Base-by-base conservation (phyloP, 2,797 vertebrate species). In the Erpetoichthys calabaricus region DNA sequence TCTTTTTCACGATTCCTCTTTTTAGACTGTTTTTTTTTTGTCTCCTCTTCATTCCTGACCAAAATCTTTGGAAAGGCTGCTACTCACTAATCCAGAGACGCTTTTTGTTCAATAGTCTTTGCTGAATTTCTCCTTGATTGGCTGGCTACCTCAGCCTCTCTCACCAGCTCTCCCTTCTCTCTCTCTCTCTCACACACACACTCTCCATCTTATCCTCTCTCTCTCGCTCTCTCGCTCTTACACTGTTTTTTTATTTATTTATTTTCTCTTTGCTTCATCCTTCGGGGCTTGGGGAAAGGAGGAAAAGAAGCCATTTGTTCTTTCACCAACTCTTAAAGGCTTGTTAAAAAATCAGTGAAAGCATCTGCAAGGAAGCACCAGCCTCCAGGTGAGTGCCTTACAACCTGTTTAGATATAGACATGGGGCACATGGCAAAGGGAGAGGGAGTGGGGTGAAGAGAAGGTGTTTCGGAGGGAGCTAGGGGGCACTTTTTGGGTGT, bases 101-200 rank as follows among this genome's bases (percentile, higher is more conserved):
- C 67, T 70, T 25, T 25, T 67, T 62, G 61, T 70, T 64, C 65
- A 65, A 62, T 63, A 62, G 64, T 62, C 62, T 49, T 56, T 42
- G 53, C 67, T 64, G 68, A 70, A 71, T 71, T 71, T 59, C 64
- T 59, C 68, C 65, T 69, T 73, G 72, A 73, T 73, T 73, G 67
- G 69, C 65, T 59, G 6, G 67, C 68, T 67, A 70, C 70, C 71
- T 66, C 61, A 73, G 63, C 70, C 67, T 64, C 65, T 68, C 64
- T 78, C 25, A 25, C 78, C 70, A 72, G 69, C 76, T 72, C 74
- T 73, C 74, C 71, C 42, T 25, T 46, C 53, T 47, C 56, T 49
- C 64, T 54, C 56, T 58, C 65, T 63, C 56, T 47, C 60, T n/a
- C 66, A n/a, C 53, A 51, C 57, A 42, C 55, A 7, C 58, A 68